Evolutionary conservation across 2,888 invertebrate species (phyloP), one percentile per base, ranked within the genome.

Genomic region (Scaptomyza parva): DNA sequence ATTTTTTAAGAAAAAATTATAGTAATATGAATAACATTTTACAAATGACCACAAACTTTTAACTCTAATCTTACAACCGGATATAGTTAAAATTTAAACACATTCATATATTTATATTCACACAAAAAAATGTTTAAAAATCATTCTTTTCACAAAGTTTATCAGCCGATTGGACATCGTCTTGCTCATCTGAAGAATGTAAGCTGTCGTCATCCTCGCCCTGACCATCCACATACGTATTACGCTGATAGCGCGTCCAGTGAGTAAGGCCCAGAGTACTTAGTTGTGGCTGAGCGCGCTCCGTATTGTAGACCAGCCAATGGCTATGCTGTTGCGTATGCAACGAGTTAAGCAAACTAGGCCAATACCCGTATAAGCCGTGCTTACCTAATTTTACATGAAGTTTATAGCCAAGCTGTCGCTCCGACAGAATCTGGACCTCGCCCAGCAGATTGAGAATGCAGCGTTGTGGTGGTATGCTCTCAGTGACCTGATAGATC

Each of bases 301-400:
- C 60, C 9, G 62, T 26, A 22, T 85, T 73, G 6, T 76, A 82
- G 35, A 43, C 43, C 26, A 82, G 17, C 87, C 87, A 87, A 12
- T 41, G 76, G 18, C 28, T 35, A 9, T 59, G 39, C 9, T 76
- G 63, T 47, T 87, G 86, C 4, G 39, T 45, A 8, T 45, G 9
- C 0, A 68, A 28, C 0, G 86, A 82, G 7, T 37, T 51, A 0
- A 78, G 58, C 43, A 87, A 30, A 0, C 39, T 68, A 18, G 82
- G 83, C 86, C 82, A 82, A 12, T 43, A 43, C 1, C n/a, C 2
- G 3, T 14, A 24, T 7, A 45, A 30, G 5, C 33, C 41, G 6
- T 22, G n/a, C 28, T 82, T 82, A 28, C 62, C 65, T 45, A 82
- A 37, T 50, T 82, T 82, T 0, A 87, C 58, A 14, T 69, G 68